Evolutionary conservation across 2,888 invertebrate species (phyloP).

Genomic region (Protula sp.): DNA sequence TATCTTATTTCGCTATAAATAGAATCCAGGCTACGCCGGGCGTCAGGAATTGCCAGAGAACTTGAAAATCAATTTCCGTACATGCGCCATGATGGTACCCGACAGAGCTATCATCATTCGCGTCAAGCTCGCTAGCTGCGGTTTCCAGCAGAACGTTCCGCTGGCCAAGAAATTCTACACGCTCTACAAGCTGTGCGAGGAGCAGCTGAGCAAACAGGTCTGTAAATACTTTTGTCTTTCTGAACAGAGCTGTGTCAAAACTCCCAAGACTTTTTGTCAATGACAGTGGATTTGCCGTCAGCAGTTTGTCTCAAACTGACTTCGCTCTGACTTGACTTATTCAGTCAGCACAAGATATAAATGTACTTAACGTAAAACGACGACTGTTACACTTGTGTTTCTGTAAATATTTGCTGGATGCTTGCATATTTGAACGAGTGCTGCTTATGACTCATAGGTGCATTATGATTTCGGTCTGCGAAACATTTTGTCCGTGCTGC

Average conservation of each 20-base stretch:
- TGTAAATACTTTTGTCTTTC: background rate
- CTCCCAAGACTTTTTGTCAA: background rate
- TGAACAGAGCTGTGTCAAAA: background rate
- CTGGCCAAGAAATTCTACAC: conserved; percentile 94
- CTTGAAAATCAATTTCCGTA: conserved; percentile 93
- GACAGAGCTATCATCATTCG: conserved; percentile 94
- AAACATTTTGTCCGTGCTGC: conserved; percentile 88
- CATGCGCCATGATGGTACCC: conserved; percentile 98
- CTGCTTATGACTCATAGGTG: too few species aligned
- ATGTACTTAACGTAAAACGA: too few species aligned
- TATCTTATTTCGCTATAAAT: too few species aligned
- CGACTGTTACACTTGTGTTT: too few species aligned
- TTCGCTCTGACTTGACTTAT: too few species aligned
- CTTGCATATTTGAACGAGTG: too few species aligned
- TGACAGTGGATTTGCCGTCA: too few species aligned
- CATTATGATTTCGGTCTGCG: conserved; percentile 95
- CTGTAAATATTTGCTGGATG: too few species aligned
- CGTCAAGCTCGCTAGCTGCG: conserved; percentile 92
- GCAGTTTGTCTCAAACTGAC: too few species aligned
- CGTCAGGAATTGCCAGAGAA: conserved; percentile 94
- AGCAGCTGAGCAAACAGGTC: conserved; percentile 92
- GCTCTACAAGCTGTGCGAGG: conserved; percentile 91
- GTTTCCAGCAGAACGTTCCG: conserved; percentile 91
- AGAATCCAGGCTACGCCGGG: conserved; percentile 97
- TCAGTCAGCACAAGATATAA: too few species aligned